Conservation (phyloP, 2,797 vertebrate genomes). For the Cygnus olor region DNA sequence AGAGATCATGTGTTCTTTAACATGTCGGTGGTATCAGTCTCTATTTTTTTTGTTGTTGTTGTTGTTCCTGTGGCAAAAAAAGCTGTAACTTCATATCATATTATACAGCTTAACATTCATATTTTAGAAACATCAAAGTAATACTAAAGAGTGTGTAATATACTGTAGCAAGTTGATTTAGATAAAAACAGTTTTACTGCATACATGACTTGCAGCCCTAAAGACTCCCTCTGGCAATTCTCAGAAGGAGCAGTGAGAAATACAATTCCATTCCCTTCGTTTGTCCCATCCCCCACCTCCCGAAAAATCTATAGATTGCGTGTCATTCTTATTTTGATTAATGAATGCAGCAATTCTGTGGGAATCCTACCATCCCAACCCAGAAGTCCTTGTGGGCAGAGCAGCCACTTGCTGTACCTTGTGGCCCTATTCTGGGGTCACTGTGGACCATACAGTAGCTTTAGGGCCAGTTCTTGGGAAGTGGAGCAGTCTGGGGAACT, state of each 20-base stretch:
- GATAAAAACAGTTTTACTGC: not conserved
- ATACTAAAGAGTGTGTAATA: not conserved
- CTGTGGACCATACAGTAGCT: rapidly evolving
- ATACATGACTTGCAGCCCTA: not conserved
- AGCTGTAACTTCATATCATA: not conserved
- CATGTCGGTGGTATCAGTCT: not conserved
- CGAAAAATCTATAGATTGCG: not conserved
- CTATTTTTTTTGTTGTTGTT: not conserved
- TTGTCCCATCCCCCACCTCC: not conserved
- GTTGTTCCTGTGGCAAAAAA: not conserved
- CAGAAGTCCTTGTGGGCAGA: not conserved
- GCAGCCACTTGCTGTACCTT: not conserved
- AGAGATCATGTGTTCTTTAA: conserved; percentile 19
- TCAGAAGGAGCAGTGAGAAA: not conserved
- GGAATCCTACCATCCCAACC: rapidly evolving
- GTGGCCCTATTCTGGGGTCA: not conserved
- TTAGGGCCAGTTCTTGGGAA: no score
- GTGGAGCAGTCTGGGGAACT: not conserved
- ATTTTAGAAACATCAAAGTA: conserved; percentile 19
- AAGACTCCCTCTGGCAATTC: not conserved
- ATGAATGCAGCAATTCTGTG: not conserved
- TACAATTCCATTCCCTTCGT: not conserved
- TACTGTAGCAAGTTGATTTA: not conserved
- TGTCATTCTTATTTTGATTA: not conserved
- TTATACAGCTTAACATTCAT: not conserved